Conservation (phyloP, 2,113 vertebrate genomes). For the Silurus meridionalis region DNA sequence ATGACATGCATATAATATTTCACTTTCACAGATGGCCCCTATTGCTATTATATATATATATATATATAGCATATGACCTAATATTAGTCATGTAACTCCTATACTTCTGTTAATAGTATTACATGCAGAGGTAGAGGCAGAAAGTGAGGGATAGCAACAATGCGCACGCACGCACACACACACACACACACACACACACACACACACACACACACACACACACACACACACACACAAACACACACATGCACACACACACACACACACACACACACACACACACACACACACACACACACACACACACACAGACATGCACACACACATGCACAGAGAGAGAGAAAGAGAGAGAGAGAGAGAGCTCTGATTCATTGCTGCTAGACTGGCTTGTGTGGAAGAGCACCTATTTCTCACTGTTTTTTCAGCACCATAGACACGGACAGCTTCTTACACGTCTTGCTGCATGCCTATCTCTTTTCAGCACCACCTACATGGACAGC, state of each 20-base stretch:
- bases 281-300: background rate
- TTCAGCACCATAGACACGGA: slow-evolving; percentile 3
- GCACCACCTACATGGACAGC: slow-evolving; percentile 41
- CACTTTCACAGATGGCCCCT: slow-evolving; percentile 2
- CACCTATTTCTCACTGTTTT: slow-evolving; percentile 9
- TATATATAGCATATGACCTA: slow-evolving; percentile 21
- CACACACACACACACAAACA: background rate
- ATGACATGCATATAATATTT: slow-evolving; percentile 28
- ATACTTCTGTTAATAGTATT: slow-evolving; percentile 11
- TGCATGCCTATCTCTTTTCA: slow-evolving; percentile 45
- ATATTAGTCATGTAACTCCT: slow-evolving; percentile 21
- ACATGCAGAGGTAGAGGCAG: background rate
- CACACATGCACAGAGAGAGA: background rate
- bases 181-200: background rate
- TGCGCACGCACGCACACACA: background rate
- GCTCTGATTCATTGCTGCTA: slow-evolving; percentile 39
- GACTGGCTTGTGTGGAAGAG: slow-evolving; percentile 24
- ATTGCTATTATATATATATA: slow-evolving; percentile 29
- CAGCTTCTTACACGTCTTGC: slow-evolving; percentile 35
- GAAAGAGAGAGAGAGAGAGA: background rate
- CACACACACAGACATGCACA: background rate
- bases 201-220: too few relatives aligned
- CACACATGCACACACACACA: background rate
- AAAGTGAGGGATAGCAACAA: background rate
- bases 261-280: background rate